A percentile compares a stretch with the other conserved stretches of the same genome.
Evolutionary conservation across 2,797 vertebrate genomes (phyloP).

Genomic region (Cebuella pygmaea): DNA sequence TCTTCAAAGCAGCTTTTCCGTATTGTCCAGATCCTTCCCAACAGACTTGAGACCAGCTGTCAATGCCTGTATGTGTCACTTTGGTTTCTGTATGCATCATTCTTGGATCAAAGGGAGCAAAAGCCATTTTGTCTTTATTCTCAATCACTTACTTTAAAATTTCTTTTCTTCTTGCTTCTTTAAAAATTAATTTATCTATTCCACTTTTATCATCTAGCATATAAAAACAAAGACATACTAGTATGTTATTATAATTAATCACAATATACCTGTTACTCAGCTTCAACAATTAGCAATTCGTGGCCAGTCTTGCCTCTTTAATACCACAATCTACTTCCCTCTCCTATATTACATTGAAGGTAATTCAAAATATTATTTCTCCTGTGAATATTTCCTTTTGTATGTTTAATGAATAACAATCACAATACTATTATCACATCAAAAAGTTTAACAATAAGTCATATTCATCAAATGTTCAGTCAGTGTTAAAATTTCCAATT

Average conservation of each 20-base stretch:
- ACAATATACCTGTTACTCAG: not conserved
- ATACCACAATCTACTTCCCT: not conserved
- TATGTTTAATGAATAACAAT: not conserved
- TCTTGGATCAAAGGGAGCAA: not conserved
- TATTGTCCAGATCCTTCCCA: not conserved
- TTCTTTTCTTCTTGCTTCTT: not conserved
- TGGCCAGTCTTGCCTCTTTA: not conserved
- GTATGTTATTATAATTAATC: not conserved
- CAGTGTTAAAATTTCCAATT: slow-evolving; percentile 3
- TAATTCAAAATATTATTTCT: not conserved
- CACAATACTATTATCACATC: not conserved
- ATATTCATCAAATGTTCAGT: not conserved
- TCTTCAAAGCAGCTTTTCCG: not conserved
- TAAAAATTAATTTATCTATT: not conserved
- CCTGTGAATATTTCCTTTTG: not conserved
- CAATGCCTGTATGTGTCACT: not conserved
- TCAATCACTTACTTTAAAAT: not conserved
- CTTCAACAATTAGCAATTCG: not conserved
- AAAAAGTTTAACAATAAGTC: not conserved
- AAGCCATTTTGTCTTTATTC: not conserved
- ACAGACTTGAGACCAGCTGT: too few species aligned
- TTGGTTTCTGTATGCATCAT: not conserved
- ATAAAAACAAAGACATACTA: not conserved
- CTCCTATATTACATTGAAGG: not conserved
- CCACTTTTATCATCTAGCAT: not conserved